phyloP scores from a whole-genome alignment of 2,888 invertebrate species.

The Acronicta leporina region DNA sequence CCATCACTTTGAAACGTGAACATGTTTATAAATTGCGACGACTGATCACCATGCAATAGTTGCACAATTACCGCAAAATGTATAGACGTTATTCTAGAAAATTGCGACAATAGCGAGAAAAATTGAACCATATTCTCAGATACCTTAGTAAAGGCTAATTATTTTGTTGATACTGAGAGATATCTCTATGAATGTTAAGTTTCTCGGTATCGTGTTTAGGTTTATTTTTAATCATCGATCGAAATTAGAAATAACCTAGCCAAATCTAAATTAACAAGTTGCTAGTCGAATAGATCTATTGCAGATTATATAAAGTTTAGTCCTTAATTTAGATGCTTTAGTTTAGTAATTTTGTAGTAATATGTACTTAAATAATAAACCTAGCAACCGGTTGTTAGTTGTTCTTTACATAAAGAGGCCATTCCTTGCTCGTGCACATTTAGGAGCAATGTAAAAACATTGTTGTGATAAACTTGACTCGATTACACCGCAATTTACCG shows the following conservation, averaged over 20 bases:
- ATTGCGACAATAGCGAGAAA: constrained; percentile 16
- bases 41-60: constrained; percentile 31
- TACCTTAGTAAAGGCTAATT: no score
- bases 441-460: constrained; percentile 72
- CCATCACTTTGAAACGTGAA: constrained; percentile 44
- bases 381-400: constrained; percentile 25
- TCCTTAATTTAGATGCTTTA: no score
- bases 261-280: no score
- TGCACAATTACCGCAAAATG: constrained; percentile 32
- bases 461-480: constrained; percentile 80
- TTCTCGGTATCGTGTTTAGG: no score
- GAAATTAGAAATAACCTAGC: no score
- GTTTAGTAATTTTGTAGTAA: no score
- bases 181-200: no score
- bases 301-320: no score
- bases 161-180: no score
- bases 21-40: constrained; percentile 30
- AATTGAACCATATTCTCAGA: not conserved
- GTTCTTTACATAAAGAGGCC: constrained; percentile 29
- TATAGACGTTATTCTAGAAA: constrained; percentile 18
- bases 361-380: not conserved
- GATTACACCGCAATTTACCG: constrained; percentile 84
- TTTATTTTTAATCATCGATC: no score
- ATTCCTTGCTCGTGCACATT: constrained; percentile 47
- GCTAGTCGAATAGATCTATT: no score